Percentiles rank a stretch among this genome's conserved stretches.
Conservation (phyloP, 2,888 invertebrate genomes). For the Mantis religiosa region DNA sequence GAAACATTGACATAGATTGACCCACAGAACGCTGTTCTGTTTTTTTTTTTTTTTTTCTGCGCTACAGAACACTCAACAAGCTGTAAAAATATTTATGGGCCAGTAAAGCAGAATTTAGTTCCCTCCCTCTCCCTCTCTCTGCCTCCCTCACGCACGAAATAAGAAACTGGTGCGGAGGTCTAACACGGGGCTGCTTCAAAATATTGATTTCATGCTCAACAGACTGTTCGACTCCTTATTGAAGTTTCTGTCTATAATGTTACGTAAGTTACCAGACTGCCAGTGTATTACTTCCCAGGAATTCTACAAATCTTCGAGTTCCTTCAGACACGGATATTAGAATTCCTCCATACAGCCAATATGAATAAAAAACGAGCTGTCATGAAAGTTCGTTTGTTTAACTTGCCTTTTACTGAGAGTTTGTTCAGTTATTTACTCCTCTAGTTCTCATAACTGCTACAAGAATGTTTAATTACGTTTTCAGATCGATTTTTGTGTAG, state of each 20-base stretch:
- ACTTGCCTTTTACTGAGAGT: too few relatives aligned
- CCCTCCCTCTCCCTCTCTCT: too few relatives aligned
- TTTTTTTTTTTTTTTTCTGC: neutral
- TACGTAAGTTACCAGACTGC: neutral
- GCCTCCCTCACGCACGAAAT: neutral
- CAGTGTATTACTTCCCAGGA: neutral
- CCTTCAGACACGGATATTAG: neutral
- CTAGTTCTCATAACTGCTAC: too few relatives aligned
- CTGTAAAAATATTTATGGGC: neutral
- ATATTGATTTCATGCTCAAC: neutral
- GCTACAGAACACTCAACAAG: neutral
- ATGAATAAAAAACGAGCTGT: neutral
- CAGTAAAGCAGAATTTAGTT: neutral
- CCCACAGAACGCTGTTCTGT: neutral
- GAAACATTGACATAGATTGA: neutral
- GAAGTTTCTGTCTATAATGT: neutral
- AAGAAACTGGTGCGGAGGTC: neutral
- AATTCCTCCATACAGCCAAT: neutral
- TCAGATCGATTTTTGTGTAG: too few relatives aligned
- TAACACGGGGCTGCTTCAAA: neutral
- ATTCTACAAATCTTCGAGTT: neutral
- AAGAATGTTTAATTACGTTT: too few relatives aligned
- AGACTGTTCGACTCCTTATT: neutral
- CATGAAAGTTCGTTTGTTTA: neutral
- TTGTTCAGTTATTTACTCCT: too few relatives aligned